These are phyloP conservation scores for Metallyticus violacea DNA, from an alignment of 2,888 invertebrate species.

Conservation along the genomic window DNA sequence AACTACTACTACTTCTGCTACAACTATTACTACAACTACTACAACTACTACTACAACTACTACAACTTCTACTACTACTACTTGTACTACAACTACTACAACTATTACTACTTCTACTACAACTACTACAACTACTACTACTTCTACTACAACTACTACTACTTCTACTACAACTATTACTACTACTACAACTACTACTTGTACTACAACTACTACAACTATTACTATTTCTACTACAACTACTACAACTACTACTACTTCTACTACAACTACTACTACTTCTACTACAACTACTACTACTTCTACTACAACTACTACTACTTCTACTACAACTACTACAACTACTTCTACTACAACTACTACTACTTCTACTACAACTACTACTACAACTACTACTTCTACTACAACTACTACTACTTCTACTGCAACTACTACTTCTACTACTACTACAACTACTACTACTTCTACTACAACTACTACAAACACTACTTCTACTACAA, in stretches of 20 bases:
- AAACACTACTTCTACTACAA: too few species aligned
- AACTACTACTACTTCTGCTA: too few species aligned
- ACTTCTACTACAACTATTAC: background rate
- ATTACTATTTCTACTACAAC: too few species aligned
- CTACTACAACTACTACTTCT: background rate
- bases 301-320: constrained; percentile 9
- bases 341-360: background rate
- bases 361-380: background rate
- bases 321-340: background rate
- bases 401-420: background rate
- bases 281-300: background rate
- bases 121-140: too few species aligned
- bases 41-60: too few species aligned
- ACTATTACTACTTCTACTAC: too few species aligned
- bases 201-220: background rate
- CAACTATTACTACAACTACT: too few species aligned
- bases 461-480: too few species aligned
- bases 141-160: background rate
- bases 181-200: background rate
- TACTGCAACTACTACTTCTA: too few species aligned
- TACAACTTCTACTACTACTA: too few species aligned
- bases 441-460: too few species aligned
- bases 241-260: background rate
- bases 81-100: too few species aligned
- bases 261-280: background rate